phyloP scores from a whole-genome alignment of 2,888 invertebrate genomes.

The Fragum whitleyi region DNA sequence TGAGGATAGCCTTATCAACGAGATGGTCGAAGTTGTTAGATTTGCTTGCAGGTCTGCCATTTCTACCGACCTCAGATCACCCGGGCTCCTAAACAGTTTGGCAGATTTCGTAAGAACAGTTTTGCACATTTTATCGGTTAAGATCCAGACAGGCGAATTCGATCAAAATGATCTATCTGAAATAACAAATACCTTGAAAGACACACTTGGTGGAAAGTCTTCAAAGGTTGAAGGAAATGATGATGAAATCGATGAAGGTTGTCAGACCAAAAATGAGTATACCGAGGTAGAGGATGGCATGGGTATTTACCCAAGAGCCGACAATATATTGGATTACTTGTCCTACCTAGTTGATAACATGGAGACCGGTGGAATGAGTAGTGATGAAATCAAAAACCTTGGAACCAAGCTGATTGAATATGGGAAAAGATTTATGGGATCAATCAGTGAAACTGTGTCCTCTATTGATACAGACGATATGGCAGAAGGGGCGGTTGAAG shows the following conservation, averaged over 20 bases:
- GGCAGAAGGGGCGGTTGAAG: slow-evolving; percentile 60
- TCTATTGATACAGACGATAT: slow-evolving; percentile 34
- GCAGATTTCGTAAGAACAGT: slow-evolving; percentile 49
- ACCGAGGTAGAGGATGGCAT: not conserved
- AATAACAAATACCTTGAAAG: slow-evolving; percentile 14
- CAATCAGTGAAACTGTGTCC: slow-evolving; percentile 2
- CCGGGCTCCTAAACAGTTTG: slow-evolving; percentile 41
- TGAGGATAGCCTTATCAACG: slow-evolving; percentile 35
- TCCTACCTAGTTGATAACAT: slow-evolving; percentile 45
- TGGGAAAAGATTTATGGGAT: slow-evolving; percentile 51
- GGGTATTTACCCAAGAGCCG: not conserved
- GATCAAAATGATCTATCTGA: slow-evolving; percentile 45
- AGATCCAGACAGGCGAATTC: slow-evolving; percentile 54
- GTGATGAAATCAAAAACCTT: slow-evolving; percentile 39
- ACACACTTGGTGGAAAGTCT: slow-evolving; percentile 12
- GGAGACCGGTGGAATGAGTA: slow-evolving; percentile 41
- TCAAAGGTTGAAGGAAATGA: not conserved
- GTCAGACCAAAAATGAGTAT: slow-evolving; percentile 7
- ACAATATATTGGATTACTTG: slow-evolving; percentile 38
- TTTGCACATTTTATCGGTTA: slow-evolving; percentile 43
- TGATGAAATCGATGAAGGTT: not conserved
- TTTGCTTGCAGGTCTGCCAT: slow-evolving; percentile 26
- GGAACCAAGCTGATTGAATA: slow-evolving; percentile 61
- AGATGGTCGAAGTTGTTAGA: slow-evolving; percentile 38
- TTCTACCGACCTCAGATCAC: slow-evolving; percentile 22